phyloP scores from a whole-genome alignment of 2,113 vertebrate genomes.

The Cariama cristata region DNA sequence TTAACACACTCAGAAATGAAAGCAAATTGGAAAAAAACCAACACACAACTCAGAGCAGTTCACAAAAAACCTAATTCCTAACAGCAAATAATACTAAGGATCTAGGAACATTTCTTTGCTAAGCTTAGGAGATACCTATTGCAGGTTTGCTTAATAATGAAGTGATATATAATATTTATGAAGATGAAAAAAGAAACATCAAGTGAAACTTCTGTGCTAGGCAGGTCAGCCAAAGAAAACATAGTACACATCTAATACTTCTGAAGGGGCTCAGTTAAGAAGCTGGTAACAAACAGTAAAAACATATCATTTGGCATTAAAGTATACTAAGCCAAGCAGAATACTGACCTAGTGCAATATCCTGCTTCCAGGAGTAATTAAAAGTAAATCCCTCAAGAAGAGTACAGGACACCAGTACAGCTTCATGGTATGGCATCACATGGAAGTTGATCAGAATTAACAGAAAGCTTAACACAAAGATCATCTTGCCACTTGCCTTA shows the following conservation, averaged over 20 bases:
- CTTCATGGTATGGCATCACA: not conserved
- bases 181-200: not conserved
- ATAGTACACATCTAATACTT: not conserved
- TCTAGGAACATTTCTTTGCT: not conserved
- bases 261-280: not conserved
- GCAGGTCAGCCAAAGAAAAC: not conserved
- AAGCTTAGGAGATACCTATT: not conserved
- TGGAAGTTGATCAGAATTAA: not conserved
- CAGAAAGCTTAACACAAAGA: not conserved
- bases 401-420: not conserved
- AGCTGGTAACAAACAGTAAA: not conserved
- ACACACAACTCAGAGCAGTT: not conserved
- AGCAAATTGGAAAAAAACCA: not conserved
- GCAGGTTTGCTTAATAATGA: not conserved
- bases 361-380: not conserved
- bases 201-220: not conserved
- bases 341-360: not conserved
- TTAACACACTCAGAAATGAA: not conserved
- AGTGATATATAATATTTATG: not conserved
- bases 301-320: not conserved
- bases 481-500: not conserved
- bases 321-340: not conserved
- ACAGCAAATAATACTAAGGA: not conserved
- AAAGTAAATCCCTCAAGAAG: not conserved
- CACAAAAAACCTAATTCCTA: not conserved